Conservation (phyloP, 2,888 invertebrate genomes). For the Unio delphinus region DNA sequence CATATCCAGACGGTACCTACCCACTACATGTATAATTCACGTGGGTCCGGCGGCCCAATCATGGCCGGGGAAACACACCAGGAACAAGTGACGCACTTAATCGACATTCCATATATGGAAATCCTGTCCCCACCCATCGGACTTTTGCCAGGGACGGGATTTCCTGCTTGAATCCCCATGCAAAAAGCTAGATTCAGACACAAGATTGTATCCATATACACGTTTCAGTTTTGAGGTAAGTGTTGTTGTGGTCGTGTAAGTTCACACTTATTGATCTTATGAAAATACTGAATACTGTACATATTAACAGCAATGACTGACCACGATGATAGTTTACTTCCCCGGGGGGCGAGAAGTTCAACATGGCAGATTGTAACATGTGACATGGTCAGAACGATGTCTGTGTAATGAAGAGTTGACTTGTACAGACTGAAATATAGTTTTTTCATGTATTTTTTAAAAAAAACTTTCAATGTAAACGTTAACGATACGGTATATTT, state of each 20-base stretch:
- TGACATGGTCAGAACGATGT: too few relatives aligned
- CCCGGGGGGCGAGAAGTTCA: too few relatives aligned
- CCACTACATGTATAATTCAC: constrained; percentile 54
- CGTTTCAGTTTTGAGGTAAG: not conserved
- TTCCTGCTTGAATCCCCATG: constrained; percentile 12
- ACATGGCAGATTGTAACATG: too few relatives aligned
- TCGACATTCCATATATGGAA: constrained; percentile 53
- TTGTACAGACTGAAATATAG: too few relatives aligned
- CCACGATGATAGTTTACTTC: too few relatives aligned
- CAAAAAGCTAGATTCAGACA: constrained; percentile 1
- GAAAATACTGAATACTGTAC: constrained; percentile 4
- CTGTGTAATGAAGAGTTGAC: too few relatives aligned
- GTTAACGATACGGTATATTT: too few relatives aligned
- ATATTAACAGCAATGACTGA: too few relatives aligned
- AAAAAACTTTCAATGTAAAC: too few relatives aligned
- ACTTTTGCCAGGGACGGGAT: constrained; percentile 49
- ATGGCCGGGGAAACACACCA: constrained; percentile 42
- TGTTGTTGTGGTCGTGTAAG: too few relatives aligned
- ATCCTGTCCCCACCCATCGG: constrained; percentile 56
- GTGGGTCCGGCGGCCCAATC: constrained; percentile 60
- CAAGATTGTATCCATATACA: not conserved
- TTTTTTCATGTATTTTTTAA: too few relatives aligned
- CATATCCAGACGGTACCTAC: constrained; percentile 47
- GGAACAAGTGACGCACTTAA: constrained; percentile 43
- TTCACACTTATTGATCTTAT: not conserved